Base-by-base conservation (phyloP, 2,797 vertebrate species). In the Periophthalmus magnuspinnatus region DNA sequence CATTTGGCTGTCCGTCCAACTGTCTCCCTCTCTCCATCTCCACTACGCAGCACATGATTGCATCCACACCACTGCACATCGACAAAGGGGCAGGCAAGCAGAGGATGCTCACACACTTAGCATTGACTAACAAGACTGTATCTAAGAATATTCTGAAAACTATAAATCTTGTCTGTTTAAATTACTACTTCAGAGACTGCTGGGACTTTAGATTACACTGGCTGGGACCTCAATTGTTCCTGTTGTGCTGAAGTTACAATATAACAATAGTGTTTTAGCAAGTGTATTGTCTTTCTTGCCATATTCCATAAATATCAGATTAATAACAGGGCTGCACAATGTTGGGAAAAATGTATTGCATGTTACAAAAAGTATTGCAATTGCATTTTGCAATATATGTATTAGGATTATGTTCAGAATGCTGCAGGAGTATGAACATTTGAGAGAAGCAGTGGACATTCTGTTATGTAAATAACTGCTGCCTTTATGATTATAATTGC, bases 31-130 rank as follows among this genome's bases (percentile, higher is more conserved):
- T 14, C 19, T 58, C 22, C 56, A n/a, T 80, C 71, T 61, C 41
- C 65, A 79, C 55, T 75, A 67, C 70, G 33, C 75, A 87, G 82
- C 78, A 81, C 84, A 86, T 80, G 86, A 91, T 88, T 89, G 79
- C 80, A 38, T 89, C 80, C 85, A 85, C 85, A 71, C 82, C 86
- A 81, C 59, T 88, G 86, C 83, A 89, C 89, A 88, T 78, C 78
- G 65, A 91, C 88, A 90, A 89, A 89, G 82, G 61, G 82, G 77
- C 79, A 72, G 70, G 69, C 71, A 68, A 72, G 72, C 78, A 75
- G 74, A 72, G 82, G 74, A 76, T 69, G 80, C 76, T 59, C 68
- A 75, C 17, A 81, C 74, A 76, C 78, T 65, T 75, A 38, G 21
- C 60, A 21, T 64, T 69, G 75, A 63, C 58, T 66, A 66, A 67